Evolutionary conservation across 1,140 invertebrate species (phyloP).

Genomic region (Oncopeltus fasciatus): DNA sequence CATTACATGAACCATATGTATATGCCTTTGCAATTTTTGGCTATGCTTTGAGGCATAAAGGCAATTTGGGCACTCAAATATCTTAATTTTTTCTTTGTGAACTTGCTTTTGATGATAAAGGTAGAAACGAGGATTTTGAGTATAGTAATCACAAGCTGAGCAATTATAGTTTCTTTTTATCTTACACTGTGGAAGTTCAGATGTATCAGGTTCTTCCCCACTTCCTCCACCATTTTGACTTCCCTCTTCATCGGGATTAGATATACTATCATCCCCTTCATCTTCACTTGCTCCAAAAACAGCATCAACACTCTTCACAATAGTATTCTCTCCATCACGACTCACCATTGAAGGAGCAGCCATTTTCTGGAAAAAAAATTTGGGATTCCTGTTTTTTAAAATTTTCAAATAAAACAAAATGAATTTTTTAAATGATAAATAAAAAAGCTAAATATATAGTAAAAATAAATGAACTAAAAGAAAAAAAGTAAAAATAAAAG

Average conservation of each 20-base stretch:
- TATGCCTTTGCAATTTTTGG: conserved; percentile 68
- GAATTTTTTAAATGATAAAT: no score
- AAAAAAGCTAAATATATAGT: no score
- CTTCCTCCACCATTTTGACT: conserved; percentile 16
- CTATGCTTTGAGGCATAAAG: conserved; percentile 72
- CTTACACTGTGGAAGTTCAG: conserved; percentile 54
- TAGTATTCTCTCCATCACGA: conserved; percentile 39
- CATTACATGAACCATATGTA: conserved; percentile 56
- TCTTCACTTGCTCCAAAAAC: conserved; percentile 33
- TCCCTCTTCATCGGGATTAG: conserved; percentile 17
- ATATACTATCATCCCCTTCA: conserved; percentile 24
- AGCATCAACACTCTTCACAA: conserved; percentile 42
- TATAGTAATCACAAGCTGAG: conserved; percentile 55
- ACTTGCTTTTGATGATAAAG: conserved; percentile 62
- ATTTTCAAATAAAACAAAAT: no score
- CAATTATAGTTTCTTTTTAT: conserved; percentile 64
- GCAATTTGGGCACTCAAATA: conserved; percentile 68
- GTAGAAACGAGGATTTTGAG: conserved; percentile 67
- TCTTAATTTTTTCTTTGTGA: conserved; percentile 60
- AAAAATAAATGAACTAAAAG: no score
- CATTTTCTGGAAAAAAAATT: conserved; percentile 26
- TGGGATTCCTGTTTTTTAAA: no score
- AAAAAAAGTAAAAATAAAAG: no score
- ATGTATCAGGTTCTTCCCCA: conserved; percentile 8
- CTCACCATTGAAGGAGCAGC: conserved; percentile 46